phyloP scores from a whole-genome alignment of 2,888 invertebrate genomes.

The Euzetes globulus region DNA sequence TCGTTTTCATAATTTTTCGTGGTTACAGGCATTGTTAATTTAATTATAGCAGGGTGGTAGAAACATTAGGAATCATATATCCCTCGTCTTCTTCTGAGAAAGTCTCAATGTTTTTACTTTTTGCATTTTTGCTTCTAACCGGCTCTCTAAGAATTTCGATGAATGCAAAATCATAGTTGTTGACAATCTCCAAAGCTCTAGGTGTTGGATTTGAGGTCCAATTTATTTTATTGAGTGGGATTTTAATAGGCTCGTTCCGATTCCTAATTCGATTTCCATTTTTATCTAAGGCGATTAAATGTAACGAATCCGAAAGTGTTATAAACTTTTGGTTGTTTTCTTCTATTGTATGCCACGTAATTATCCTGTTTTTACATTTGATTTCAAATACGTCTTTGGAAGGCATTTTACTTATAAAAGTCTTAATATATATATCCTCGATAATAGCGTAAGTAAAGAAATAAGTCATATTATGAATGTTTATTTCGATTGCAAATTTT shows the following conservation, averaged over 20 bases:
- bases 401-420: background rate
- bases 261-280: background rate
- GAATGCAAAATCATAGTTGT: background rate
- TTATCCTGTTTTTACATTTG: background rate
- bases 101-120: background rate
- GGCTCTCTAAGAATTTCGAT: background rate
- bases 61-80: background rate
- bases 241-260: background rate
- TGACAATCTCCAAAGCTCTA: background rate
- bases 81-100: background rate
- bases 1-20: too few species aligned
- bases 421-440: background rate
- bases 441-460: background rate
- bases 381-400: background rate
- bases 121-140: background rate
- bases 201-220: background rate
- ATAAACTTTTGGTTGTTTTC: background rate
- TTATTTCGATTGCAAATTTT: background rate
- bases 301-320: background rate
- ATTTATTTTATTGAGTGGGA: background rate
- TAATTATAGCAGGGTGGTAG: background rate
- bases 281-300: background rate
- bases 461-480: background rate
- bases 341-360: background rate
- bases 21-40: too few species aligned